These are phyloP conservation scores for Petrocephalus schoutedeni DNA, from an alignment of 2,797 vertebrate species.

Conservation along the genomic window DNA sequence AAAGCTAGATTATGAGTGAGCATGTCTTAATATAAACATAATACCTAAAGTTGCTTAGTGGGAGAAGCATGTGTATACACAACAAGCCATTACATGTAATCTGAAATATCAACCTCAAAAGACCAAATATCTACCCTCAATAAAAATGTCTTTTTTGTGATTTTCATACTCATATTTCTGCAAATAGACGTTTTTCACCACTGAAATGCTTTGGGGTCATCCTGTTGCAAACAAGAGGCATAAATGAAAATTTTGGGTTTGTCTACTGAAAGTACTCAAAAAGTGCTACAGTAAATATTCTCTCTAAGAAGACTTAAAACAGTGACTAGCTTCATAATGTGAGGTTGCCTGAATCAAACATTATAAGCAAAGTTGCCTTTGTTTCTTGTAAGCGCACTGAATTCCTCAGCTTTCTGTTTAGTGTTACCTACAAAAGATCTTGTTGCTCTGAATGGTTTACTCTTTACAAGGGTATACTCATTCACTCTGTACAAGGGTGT, in stretches of 20 bases:
- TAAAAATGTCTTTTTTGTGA: conserved; percentile 18
- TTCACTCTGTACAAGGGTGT: background rate
- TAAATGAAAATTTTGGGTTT: conserved; percentile 15
- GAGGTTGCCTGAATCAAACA: conserved; percentile 6
- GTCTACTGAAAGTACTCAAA: conserved; percentile 24
- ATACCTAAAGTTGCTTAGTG: too few relatives aligned
- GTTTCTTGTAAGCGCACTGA: background rate
- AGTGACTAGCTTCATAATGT: conserved; percentile 32
- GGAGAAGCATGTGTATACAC: background rate
- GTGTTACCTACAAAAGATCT: background rate
- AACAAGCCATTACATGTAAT: conserved; percentile 31
- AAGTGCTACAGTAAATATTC: conserved; percentile 20
- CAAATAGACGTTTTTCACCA: conserved; percentile 28
- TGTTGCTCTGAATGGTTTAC: background rate
- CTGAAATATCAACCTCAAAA: conserved; percentile 23
- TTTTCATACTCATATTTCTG: conserved; percentile 17
- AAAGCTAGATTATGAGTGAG: background rate
- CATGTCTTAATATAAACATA: background rate
- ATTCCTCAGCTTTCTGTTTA: background rate
- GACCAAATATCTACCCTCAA: conserved; percentile 10
- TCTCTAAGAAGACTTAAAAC: conserved; percentile 21
- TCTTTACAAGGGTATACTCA: background rate
- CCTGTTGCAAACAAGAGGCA: background rate
- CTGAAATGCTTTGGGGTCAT: background rate
- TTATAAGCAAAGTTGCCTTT: background rate